Percentiles rank a stretch among this genome's conserved stretches.
These are phyloP conservation scores for Coregonus clupeaformis DNA, from an alignment of 2,113 vertebrate species.

Conservation along the genomic window DNA sequence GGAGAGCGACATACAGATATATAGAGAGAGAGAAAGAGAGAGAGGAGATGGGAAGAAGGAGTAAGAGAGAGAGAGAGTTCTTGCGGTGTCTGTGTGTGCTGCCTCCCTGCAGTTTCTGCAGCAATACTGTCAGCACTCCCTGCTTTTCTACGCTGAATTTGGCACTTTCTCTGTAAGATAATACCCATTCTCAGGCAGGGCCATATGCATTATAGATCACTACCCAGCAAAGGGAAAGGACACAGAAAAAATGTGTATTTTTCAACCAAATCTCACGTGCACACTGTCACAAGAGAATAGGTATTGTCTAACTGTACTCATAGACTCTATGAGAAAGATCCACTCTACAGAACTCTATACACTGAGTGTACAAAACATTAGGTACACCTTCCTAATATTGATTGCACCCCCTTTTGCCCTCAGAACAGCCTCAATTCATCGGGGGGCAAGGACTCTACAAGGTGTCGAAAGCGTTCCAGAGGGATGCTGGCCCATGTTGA, in stretches of 20 bases:
- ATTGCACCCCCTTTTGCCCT: too few relatives aligned
- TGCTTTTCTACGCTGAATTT: constrained; percentile 51
- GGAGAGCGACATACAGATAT: not conserved
- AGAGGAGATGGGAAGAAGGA: not conserved
- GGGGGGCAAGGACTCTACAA: too few relatives aligned
- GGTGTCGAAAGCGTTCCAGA: too few relatives aligned
- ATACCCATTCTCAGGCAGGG: constrained; percentile 37
- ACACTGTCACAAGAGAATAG: too few relatives aligned
- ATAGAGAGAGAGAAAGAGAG: not conserved
- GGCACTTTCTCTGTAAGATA: constrained; percentile 47
- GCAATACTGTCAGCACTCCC: constrained; percentile 44
- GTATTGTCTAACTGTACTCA: not conserved
- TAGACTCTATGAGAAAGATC: not conserved
- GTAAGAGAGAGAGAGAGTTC: constrained; percentile 13
- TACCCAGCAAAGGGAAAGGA: constrained; percentile 25
- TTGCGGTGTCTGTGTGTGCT: constrained; percentile 22
- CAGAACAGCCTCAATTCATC: too few relatives aligned
- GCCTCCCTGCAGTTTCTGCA: constrained; percentile 43
- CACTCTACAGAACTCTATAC: too few relatives aligned
- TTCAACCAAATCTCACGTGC: not conserved
- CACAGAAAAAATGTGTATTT: constrained; percentile 28
- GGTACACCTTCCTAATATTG: too few relatives aligned
- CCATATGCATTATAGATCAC: constrained; percentile 49
- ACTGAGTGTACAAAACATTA: too few relatives aligned
- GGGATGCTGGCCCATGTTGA: too few relatives aligned